These are phyloP conservation scores for Xestia rhomboidea DNA, from an alignment of 2,888 invertebrate species.

Conservation along the genomic window DNA sequence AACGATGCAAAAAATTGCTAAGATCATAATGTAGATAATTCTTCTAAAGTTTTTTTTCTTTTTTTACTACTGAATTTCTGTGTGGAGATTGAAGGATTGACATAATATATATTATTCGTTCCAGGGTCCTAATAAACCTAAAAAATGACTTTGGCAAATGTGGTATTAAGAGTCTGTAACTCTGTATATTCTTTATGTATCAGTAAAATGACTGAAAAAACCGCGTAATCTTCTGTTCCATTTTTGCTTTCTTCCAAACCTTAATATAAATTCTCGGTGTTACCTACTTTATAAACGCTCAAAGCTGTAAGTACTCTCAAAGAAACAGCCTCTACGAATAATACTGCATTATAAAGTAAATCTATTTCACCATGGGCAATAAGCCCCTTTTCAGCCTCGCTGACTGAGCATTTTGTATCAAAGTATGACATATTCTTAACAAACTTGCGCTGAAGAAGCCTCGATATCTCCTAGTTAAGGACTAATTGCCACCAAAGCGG, in stretches of 20 bases:
- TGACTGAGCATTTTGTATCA: neutral
- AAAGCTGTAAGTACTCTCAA: neutral
- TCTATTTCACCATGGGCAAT: neutral
- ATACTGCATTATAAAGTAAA: neutral
- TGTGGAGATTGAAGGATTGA: conserved; percentile 47
- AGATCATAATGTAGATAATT: neutral
- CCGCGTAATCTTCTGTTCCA: conserved; percentile 4
- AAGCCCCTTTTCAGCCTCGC: neutral
- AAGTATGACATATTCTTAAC: neutral
- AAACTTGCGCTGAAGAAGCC: neutral
- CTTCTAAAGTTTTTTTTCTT: neutral
- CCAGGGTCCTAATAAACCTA: conserved; percentile 51
- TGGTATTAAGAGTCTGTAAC: conserved; percentile 42
- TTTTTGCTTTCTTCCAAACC: neutral
- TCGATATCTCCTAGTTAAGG: neutral
- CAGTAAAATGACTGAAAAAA: conserved; percentile 46
- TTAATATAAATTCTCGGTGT: neutral
- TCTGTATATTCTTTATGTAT: conserved; percentile 37
- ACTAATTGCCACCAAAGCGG: neutral
- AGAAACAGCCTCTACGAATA: neutral
- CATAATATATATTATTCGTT: conserved; percentile 64
- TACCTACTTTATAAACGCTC: neutral
- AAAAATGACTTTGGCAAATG: conserved; percentile 34
- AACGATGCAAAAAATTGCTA: neutral
- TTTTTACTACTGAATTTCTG: neutral